Conservation (phyloP, 37 sponge, comb jelly and placozoan genomes). For the Haliclona indistincta region DNA sequence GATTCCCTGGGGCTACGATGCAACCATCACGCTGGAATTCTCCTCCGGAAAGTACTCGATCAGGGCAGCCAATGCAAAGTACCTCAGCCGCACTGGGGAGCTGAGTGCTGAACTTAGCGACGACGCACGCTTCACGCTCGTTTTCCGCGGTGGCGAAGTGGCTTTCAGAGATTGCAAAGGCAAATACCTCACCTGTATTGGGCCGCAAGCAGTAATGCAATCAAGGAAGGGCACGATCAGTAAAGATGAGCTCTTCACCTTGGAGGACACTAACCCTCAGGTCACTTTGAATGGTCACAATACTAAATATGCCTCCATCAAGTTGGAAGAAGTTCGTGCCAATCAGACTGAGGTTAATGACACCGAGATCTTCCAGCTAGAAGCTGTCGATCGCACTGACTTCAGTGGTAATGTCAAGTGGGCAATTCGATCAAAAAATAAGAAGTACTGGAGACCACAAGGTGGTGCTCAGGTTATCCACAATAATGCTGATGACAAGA, state of each 20-base stretch:
- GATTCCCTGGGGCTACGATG: constrained; percentile 92
- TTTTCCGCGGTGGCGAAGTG: constrained; percentile 77
- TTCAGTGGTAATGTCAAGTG: constrained; percentile 79
- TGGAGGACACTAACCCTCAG: constrained; percentile 88
- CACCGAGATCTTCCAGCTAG: constrained; percentile 88
- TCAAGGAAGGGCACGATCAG: constrained; percentile 76
- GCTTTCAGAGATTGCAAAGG: constrained; percentile 80
- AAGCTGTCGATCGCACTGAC: constrained; percentile 77
- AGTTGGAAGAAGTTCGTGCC: constrained; percentile 78
- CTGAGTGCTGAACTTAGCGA: constrained; percentile 47
- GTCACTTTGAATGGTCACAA: constrained; percentile 56
- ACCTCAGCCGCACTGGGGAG: constrained; percentile 60
- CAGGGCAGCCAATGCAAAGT: constrained; percentile 66
- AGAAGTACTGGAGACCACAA: constrained; percentile 67
- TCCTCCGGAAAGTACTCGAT: constrained; percentile 81
- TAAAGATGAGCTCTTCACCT: constrained; percentile 87
- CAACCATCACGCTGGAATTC: constrained; percentile 87
- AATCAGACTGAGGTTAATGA: constrained; percentile 73
- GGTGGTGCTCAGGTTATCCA: constrained; percentile 25
- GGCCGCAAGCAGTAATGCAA: constrained; percentile 56
- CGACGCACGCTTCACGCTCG: constrained; percentile 69
- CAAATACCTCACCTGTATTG: constrained; percentile 87
- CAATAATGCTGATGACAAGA: constrained; percentile 8
- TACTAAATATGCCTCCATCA: constrained; percentile 67
- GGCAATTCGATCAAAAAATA: constrained; percentile 69